These are phyloP conservation scores for Drosophila biarmipes DNA, from an alignment of 1,140 invertebrate genomes.

Conservation along the genomic window DNA sequence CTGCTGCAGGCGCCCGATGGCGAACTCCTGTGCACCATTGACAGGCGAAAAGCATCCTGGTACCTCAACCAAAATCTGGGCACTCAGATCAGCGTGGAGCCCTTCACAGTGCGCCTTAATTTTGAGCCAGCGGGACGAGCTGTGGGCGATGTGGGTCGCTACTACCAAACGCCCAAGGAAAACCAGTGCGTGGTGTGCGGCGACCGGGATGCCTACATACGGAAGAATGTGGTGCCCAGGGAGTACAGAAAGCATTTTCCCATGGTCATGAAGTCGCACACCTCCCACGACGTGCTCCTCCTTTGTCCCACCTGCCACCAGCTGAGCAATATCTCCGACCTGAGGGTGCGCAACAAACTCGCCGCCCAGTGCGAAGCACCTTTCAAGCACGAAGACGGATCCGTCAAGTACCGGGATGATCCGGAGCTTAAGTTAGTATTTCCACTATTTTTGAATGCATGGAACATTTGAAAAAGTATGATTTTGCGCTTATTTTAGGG, in stretches of 20 bases:
- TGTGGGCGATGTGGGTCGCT: constrained; percentile 88
- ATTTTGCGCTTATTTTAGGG: no score
- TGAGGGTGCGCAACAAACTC: constrained; percentile 87
- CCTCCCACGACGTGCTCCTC: constrained; percentile 92
- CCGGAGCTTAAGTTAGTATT: constrained; percentile 60
- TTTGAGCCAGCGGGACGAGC: constrained; percentile 93
- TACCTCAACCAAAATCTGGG: constrained; percentile 89
- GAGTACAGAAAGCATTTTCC: constrained; percentile 95
- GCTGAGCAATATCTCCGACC: constrained; percentile 89
- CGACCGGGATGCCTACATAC: constrained; percentile 88
- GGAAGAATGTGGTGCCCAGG: constrained; percentile 93
- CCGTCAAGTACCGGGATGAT: constrained; percentile 76
- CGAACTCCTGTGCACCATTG: constrained; percentile 91
- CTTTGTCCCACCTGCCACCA: constrained; percentile 91
- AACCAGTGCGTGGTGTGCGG: constrained; percentile 96
- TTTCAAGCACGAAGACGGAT: constrained; percentile 66
- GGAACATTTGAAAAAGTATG: no score
- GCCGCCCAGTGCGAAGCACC: constrained; percentile 89
- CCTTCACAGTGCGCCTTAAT: constrained; percentile 90
- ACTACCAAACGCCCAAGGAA: constrained; percentile 90
- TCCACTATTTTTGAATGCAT: not conserved
- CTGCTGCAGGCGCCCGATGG: constrained; percentile 92
- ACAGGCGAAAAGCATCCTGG: constrained; percentile 93
- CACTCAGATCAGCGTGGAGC: constrained; percentile 87
- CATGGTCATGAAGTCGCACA: constrained; percentile 92